A percentile compares a stretch with the other conserved stretches of the same genome.
phyloP scores from a whole-genome alignment of 2,888 invertebrate genomes.

The Epistrophella euchroma region DNA sequence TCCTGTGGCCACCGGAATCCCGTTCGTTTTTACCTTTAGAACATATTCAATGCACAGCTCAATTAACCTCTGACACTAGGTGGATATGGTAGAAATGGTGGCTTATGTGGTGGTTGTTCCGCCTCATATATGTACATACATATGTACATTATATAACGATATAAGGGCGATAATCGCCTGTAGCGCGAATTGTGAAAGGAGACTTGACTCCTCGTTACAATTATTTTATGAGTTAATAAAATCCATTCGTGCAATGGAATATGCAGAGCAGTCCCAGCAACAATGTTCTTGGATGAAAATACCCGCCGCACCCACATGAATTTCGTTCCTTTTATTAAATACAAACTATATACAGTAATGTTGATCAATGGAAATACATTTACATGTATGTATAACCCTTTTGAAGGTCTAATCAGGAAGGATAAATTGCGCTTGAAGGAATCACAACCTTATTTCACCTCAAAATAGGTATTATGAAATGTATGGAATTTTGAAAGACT shows the following conservation, averaged over 20 bases:
- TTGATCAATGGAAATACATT: too few species aligned
- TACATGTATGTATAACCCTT: too few species aligned
- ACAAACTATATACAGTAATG: too few species aligned
- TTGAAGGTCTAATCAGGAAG: too few species aligned
- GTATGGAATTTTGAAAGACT: too few species aligned
- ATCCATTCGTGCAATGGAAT: constrained; percentile 25
- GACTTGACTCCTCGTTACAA: constrained; percentile 51
- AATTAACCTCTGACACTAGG: constrained; percentile 64
- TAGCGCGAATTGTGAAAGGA: constrained; percentile 37
- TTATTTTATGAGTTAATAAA: constrained; percentile 66
- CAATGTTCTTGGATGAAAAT: background rate
- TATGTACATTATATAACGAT: too few species aligned
- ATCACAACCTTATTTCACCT: too few species aligned
- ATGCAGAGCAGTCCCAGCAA: constrained; percentile 8
- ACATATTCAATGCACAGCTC: constrained; percentile 66
- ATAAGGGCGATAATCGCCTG: constrained; percentile 21
- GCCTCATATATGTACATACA: background rate
- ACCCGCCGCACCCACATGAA: background rate
- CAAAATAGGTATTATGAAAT: too few species aligned
- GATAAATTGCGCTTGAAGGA: too few species aligned
- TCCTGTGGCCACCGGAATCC: constrained; percentile 51
- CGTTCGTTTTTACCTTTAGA: constrained; percentile 39
- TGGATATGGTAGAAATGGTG: constrained; percentile 19
- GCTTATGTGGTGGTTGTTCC: constrained; percentile 19
- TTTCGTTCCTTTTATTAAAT: too few species aligned